Conservation (phyloP, 2,113 vertebrate genomes). For the Pica pica region DNA sequence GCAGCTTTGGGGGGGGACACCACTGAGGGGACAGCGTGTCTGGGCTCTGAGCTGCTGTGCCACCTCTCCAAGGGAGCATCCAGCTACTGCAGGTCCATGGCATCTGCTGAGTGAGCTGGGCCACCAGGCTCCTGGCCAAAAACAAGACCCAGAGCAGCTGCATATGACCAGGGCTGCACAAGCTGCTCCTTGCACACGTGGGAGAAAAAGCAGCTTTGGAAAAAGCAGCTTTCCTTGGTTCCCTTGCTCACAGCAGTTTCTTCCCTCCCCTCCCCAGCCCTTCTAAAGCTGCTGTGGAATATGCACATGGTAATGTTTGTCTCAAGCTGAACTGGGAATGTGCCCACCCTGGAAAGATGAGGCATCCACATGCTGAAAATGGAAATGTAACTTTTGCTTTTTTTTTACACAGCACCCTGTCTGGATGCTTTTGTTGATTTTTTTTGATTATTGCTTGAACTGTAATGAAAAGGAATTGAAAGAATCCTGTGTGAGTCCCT, state of each 20-base stretch:
- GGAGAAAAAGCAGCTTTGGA: neutral
- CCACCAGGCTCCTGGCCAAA: neutral
- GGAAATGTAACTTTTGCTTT: neutral
- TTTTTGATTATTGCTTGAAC: slow-evolving; percentile 23
- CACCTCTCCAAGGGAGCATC: neutral
- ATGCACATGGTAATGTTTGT: neutral
- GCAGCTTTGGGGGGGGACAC: neutral
- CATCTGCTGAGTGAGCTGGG: neutral
- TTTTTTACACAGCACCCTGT: neutral
- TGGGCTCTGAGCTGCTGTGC: neutral
- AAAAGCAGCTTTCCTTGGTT: neutral
- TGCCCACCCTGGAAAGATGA: neutral
- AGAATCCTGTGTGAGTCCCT: neutral
- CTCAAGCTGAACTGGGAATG: neutral
- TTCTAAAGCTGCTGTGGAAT: neutral
- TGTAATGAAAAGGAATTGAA: slow-evolving; percentile 15
- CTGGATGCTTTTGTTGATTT: slow-evolving; percentile 20
- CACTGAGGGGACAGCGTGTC: neutral
- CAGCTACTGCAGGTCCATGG: neutral
- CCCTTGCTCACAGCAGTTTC: neutral
- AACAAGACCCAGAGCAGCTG: neutral
- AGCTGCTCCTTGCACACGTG: neutral
- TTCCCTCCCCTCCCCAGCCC: neutral
- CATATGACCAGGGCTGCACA: neutral
- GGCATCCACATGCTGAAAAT: neutral